These are phyloP conservation scores for Gryllus bimaculatus DNA, from an alignment of 1,140 invertebrate species.

Conservation along the genomic window DNA sequence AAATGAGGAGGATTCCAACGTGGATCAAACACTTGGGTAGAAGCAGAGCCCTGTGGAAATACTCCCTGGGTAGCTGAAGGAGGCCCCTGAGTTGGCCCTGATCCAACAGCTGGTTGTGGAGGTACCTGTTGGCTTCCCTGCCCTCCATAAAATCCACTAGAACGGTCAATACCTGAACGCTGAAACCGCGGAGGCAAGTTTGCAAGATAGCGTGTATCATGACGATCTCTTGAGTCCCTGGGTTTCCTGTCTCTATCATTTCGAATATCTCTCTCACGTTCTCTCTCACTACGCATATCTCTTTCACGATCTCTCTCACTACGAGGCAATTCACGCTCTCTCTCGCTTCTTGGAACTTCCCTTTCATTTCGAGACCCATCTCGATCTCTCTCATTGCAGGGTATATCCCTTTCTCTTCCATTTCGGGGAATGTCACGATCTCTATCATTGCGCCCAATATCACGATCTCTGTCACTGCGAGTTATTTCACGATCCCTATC, in stretches of 20 bases:
- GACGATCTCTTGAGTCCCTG: constrained; percentile 27
- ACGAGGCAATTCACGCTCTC: constrained; percentile 11
- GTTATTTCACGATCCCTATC: neutral
- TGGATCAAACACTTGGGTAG: constrained; percentile 14
- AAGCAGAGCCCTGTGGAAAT: constrained; percentile 9
- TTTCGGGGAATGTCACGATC: neutral
- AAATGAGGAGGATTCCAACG: constrained; percentile 16
- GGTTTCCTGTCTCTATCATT: constrained; percentile 21
- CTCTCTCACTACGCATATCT: constrained; percentile 19
- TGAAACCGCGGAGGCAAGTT: constrained; percentile 74
- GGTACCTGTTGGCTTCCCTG: constrained; percentile 30
- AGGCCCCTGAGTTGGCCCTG: constrained; percentile 28
- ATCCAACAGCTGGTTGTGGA: constrained; percentile 33
- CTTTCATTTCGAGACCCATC: constrained; percentile 12
- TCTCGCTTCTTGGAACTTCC: constrained; percentile 22
- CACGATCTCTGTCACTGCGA: neutral
- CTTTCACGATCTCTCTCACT: constrained; percentile 15
- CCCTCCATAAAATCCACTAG: constrained; percentile 33
- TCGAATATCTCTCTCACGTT: constrained; percentile 11
- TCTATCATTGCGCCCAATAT: neutral
- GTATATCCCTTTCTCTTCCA: neutral
- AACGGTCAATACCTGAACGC: constrained; percentile 54
- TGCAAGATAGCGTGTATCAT: constrained; percentile 50
- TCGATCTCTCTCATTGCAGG: neutral
- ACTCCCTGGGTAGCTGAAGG: neutral